A percentile compares a stretch with the other conserved stretches of the same genome.
Evolutionary conservation across 2,113 vertebrate genomes (phyloP).

Genomic region (Candoia aspera): DNA sequence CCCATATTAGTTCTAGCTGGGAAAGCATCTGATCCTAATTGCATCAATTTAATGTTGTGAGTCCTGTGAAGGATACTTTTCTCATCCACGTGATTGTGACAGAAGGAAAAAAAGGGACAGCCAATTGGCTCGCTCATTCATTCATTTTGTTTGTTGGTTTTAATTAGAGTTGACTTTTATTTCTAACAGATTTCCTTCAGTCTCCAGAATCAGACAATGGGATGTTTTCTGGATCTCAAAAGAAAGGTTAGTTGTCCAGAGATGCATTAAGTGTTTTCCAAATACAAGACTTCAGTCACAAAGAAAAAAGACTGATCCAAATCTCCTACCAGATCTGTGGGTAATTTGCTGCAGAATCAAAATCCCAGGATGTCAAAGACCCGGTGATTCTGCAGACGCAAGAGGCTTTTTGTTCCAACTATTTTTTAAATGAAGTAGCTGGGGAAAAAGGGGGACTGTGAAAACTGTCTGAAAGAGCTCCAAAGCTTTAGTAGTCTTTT

Average conservation of each 20-base stretch:
- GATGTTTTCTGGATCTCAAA: neutral
- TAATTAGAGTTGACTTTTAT: neutral
- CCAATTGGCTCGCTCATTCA: neutral
- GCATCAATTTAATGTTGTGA: neutral
- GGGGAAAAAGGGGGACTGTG: neutral
- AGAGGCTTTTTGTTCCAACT: neutral
- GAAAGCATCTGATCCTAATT: neutral
- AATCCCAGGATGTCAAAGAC: neutral
- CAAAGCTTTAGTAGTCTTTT: neutral
- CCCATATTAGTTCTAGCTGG: neutral
- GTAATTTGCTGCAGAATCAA: neutral
- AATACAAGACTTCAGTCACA: neutral
- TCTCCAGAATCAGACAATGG: neutral
- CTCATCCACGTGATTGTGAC: neutral
- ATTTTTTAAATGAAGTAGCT: neutral
- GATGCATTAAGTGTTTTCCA: neutral
- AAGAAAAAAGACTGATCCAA: neutral
- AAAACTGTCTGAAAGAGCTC: neutral
- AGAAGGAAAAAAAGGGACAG: neutral
- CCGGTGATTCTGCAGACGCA: too few relatives aligned
- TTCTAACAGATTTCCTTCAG: neutral
- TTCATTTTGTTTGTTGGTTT: neutral
- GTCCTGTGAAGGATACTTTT: neutral
- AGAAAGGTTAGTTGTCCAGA: neutral
- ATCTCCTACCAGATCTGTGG: neutral